Conservation (phyloP, 2,888 invertebrate species). For the Drosophila mimica region DNA sequence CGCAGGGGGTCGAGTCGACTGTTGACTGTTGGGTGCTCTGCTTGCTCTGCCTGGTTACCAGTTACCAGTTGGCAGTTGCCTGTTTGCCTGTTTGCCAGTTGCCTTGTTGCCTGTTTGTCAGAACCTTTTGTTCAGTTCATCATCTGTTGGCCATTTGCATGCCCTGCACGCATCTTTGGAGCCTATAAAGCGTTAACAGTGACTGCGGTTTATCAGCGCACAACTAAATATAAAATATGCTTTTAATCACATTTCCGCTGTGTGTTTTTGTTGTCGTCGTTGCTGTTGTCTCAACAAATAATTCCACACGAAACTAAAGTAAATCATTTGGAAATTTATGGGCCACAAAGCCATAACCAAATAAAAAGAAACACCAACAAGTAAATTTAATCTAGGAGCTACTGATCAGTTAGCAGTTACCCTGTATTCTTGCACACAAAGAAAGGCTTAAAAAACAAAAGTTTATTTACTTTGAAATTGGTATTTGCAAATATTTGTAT, state of each 20-base stretch:
- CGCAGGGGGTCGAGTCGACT: constrained; percentile 74
- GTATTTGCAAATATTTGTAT: too few species aligned
- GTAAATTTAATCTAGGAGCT: not conserved
- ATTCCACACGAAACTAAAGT: constrained; percentile 83
- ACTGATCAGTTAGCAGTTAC: constrained; percentile 4
- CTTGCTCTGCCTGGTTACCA: constrained; percentile 12
- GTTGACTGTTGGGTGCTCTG: constrained; percentile 18
- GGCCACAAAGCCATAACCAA: constrained; percentile 60
- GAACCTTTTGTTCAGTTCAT: constrained; percentile 49
- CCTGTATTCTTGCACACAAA: not conserved
- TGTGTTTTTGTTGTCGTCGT: constrained; percentile 8
- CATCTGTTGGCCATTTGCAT: constrained; percentile 66
- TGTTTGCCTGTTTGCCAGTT: constrained; percentile 17
- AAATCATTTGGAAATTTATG: constrained; percentile 83
- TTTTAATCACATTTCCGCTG: constrained; percentile 81
- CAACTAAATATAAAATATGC: constrained; percentile 77
- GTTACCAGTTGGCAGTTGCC: constrained; percentile 19
- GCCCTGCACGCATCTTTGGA: constrained; percentile 67
- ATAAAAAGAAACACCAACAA: constrained; percentile 17
- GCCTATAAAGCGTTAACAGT: constrained; percentile 50
- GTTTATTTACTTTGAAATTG: not conserved
- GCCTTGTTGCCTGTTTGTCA: constrained; percentile 35
- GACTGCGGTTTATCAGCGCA: constrained; percentile 35
- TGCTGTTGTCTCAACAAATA: constrained; percentile 65
- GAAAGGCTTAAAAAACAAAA: not conserved